phyloP scores from a whole-genome alignment of 2,888 invertebrate species.

The Caprella mutica region DNA sequence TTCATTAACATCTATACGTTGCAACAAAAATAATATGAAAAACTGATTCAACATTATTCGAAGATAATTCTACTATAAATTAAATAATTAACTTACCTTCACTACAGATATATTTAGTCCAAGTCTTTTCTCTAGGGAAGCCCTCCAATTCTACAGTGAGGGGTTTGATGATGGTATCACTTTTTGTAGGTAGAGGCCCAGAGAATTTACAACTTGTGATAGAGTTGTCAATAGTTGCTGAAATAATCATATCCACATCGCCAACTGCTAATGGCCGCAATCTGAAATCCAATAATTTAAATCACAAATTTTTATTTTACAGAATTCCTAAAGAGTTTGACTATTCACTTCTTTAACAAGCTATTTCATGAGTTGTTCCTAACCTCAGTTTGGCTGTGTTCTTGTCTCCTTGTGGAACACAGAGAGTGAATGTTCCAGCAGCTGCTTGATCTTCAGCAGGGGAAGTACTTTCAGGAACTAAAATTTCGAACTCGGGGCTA shows the following conservation, averaged over 20 bases:
- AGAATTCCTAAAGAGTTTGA: no score
- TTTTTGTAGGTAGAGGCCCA: background rate
- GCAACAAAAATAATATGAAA: no score
- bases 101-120: constrained; percentile 38
- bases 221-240: constrained; percentile 35
- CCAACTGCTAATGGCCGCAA: constrained; percentile 11
- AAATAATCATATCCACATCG: constrained; percentile 16
- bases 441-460: background rate
- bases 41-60: no score
- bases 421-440: background rate
- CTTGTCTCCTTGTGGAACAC: no score
- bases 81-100: no score
- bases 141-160: constrained; percentile 28
- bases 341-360: no score
- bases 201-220: no score
- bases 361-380: no score
- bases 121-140: constrained; percentile 27
- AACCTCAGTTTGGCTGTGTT: no score
- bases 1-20: constrained; percentile 4
- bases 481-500: constrained; percentile 5
- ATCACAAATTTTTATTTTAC: no score
- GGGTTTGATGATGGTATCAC: constrained; percentile 24
- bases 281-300: no score
- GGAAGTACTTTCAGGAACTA: background rate
- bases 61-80: no score